Evolutionary conservation across 1,140 invertebrate genomes (phyloP).

Genomic region (Laodelphax striatellus): DNA sequence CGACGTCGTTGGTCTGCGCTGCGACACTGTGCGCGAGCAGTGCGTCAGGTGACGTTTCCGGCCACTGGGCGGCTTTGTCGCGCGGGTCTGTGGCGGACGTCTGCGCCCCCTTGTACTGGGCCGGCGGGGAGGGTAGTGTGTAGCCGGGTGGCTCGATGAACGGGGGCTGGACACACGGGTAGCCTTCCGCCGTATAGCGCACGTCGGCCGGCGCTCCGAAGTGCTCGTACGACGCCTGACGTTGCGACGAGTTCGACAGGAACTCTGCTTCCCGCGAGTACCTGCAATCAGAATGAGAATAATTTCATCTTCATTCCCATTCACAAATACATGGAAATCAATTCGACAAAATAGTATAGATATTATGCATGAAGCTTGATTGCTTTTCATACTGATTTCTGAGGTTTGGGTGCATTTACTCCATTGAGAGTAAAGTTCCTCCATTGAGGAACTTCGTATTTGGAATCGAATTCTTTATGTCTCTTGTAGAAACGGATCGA

Average conservation of each 20-base stretch:
- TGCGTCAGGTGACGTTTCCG: constrained; percentile 14
- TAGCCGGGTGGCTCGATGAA: constrained; percentile 30
- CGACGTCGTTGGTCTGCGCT: constrained; percentile 20
- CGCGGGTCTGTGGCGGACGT: constrained; percentile 26
- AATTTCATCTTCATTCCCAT: no score
- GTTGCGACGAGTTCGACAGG: constrained; percentile 36
- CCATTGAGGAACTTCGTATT: no score
- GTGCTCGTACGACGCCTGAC: constrained; percentile 37
- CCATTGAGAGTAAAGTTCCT: no score
- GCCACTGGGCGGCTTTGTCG: constrained; percentile 22
- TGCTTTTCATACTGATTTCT: no score
- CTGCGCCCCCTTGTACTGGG: constrained; percentile 43
- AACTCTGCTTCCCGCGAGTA: constrained; percentile 57
- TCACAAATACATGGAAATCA: no score
- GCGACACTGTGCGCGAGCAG: constrained; percentile 10
- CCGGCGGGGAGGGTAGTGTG: constrained; percentile 52
- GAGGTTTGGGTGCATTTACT: no score
- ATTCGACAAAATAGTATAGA: no score
- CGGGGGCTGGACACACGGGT: constrained; percentile 38
- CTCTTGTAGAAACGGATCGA: no score
- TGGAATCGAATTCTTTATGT: no score
- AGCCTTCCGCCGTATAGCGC: constrained; percentile 65
- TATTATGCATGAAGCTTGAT: no score
- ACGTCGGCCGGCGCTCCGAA: constrained; percentile 43
- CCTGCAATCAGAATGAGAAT: not conserved